Base-by-base conservation (phyloP, 2,888 invertebrate species). In the Micropterix aruncella region DNA sequence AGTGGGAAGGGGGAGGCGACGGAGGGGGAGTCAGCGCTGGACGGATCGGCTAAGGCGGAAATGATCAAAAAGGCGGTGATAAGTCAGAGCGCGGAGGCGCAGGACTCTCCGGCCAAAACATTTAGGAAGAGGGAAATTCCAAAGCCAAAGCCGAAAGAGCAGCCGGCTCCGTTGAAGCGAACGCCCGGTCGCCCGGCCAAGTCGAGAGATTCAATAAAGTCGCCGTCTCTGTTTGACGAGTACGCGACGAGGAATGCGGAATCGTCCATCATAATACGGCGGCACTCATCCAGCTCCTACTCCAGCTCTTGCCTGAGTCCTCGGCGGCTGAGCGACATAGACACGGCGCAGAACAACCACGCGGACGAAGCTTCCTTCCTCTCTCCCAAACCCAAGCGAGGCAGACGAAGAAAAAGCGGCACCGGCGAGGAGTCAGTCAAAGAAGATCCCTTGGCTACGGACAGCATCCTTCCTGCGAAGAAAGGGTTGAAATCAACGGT, bases 251-350 rank as follows among this genome's bases (percentile, higher is more conserved):
- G 74, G 37, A 70, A 77, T 54, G 82, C 83, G 1, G 87, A 87
- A 57, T 82, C 80, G 44, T 86, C 89, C 1, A 77, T 86, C 55
- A 87, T 90, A 46, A 81, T 89, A 54, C 71, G 88, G 37, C 71
- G 89, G 15, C 85, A 89, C 55, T 89, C 89, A 2, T 88, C 87
- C 40, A 87, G 86, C 58, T 86, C 86, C 1, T 84, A 83, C 57
- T 85, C 85, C 0, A 82, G 82, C 56, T 74, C 75, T 2, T 77
- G 81, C 12, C 72, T 75, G 62, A 81, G 81, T 54, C 75, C 78
- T 1, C 65, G 76, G 18, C 69, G 80, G 3, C 61, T 77, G 14
- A 79, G 79, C 54, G 65, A 70, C 55, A 63, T 71, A 5, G 75
- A 71, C 19, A 50, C 50, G 48, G 52, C 55, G 18, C 44, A 45